A percentile compares a stretch with the other conserved stretches of the same genome.
These are phyloP conservation scores for Promerops cafer DNA, from an alignment of 2,113 vertebrate species.

Conservation along the genomic window DNA sequence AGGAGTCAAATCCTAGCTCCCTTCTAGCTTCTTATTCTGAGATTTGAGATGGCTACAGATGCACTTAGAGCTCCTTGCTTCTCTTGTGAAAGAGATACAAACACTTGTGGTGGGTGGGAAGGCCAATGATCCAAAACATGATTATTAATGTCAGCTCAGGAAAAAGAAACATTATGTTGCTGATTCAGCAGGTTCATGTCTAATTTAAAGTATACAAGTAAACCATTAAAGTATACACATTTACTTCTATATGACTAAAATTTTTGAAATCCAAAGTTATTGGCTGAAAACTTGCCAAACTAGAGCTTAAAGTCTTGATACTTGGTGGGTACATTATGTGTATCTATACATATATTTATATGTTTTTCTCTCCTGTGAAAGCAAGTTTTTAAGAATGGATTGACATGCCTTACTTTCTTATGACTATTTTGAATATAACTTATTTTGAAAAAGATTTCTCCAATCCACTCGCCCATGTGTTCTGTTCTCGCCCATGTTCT, in stretches of 20 bases:
- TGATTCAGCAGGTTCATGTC: neutral
- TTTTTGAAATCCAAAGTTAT: neutral
- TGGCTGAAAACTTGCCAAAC: neutral
- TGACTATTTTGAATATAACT: neutral
- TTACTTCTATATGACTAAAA: neutral
- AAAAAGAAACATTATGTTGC: neutral
- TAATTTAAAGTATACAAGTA: neutral
- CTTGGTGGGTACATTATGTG: fast-evolving
- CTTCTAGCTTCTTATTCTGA: neutral
- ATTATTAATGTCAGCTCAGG: neutral
- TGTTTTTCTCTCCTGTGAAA: neutral
- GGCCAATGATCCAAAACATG: neutral
- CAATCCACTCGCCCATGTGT: neutral
- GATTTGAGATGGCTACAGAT: neutral
- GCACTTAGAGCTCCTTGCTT: fast-evolving
- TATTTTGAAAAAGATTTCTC: neutral
- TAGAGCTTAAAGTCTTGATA: neutral
- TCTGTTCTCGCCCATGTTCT: too few relatives aligned
- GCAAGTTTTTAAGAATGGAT: neutral
- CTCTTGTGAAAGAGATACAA: fast-evolving
- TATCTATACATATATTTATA: neutral
- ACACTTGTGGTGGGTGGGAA: neutral
- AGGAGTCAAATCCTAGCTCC: neutral
- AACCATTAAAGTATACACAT: neutral
- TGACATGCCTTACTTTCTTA: neutral